Evolutionary conservation across 2,797 vertebrate species (phyloP).

Genomic region (Coccyzus lansbergi): DNA sequence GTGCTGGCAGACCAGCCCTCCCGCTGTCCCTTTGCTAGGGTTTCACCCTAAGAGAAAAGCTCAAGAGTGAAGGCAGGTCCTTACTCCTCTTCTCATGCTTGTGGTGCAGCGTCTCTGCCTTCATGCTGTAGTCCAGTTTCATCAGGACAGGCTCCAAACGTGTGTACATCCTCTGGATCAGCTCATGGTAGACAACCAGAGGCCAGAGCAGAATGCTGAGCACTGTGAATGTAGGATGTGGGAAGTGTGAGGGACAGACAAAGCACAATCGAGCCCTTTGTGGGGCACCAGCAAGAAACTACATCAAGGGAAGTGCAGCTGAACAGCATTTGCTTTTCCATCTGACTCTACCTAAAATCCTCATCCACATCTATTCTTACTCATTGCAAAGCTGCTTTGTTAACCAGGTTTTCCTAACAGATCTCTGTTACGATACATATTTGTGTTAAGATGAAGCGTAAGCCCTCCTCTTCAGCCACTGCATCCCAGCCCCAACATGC

Average conservation of each 20-base stretch:
- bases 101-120: constrained; percentile 87
- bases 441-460: background rate
- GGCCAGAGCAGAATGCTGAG: constrained; percentile 97
- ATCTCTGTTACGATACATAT: background rate
- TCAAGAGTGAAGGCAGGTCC: constrained; percentile 32
- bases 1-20: background rate
- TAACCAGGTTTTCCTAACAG: background rate
- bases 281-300: background rate
- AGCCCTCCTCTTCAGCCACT: background rate
- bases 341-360: background rate
- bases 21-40: background rate
- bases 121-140: constrained; percentile 99
- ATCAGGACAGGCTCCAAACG: constrained; percentile 95
- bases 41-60: background rate
- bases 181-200: constrained; percentile 95
- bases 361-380: background rate
- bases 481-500: background rate
- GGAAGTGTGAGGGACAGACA: background rate
- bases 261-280: background rate
- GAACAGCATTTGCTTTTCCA: background rate
- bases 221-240: constrained; percentile 72
- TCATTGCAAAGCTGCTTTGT: background rate
- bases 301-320: background rate
- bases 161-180: constrained; percentile 99
- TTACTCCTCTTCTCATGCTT: constrained; percentile 96